phyloP scores from a whole-genome alignment of 2,797 vertebrate genomes.

The Megalops cyprinoides region DNA sequence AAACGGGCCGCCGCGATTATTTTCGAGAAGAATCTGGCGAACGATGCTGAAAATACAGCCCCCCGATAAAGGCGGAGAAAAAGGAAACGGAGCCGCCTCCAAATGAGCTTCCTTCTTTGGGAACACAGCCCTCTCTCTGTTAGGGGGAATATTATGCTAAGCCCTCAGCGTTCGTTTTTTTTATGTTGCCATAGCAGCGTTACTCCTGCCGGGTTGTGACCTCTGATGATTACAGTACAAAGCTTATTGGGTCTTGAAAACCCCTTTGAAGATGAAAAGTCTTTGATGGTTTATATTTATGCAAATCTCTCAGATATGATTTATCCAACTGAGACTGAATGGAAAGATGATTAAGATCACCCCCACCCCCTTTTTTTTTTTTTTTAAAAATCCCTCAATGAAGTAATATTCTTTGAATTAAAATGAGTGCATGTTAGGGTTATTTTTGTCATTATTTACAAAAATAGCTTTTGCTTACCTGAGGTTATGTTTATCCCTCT shows the following conservation, averaged over 20 bases:
- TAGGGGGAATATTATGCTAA: conserved; percentile 98
- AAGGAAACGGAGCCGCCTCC: conserved; percentile 75
- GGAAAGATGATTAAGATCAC: conserved; percentile 99
- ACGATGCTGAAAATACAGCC: conserved; percentile 5
- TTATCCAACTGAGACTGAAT: conserved; percentile 99
- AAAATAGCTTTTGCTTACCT: conserved; percentile 83
- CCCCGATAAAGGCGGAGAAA: conserved; percentile 32
- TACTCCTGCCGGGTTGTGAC: conserved; percentile 99
- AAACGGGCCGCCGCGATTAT: conserved; percentile 16
- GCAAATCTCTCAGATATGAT: conserved; percentile 99
- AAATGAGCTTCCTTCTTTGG: conserved; percentile 83
- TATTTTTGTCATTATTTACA: conserved; percentile 85
- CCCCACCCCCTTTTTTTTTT: no score
- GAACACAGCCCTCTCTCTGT: conserved; percentile 85
- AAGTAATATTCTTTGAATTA: conserved; percentile 89
- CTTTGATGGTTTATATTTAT: conserved; percentile 99
- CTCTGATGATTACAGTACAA: conserved; percentile 99
- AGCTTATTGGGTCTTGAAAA: conserved; percentile 99
- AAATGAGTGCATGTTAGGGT: conserved; percentile 81
- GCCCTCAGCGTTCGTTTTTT: conserved; percentile 96
- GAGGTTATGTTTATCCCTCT: conserved; percentile 81
- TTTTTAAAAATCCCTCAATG: conserved; percentile 92
- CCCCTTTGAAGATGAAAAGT: conserved; percentile 99
- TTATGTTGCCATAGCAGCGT: conserved; percentile 99
- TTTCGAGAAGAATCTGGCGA: background rate